Evolutionary conservation across 2,113 vertebrate species (phyloP), one percentile per base, ranked within the genome.

Genomic region (Syngnathus floridae): DNA sequence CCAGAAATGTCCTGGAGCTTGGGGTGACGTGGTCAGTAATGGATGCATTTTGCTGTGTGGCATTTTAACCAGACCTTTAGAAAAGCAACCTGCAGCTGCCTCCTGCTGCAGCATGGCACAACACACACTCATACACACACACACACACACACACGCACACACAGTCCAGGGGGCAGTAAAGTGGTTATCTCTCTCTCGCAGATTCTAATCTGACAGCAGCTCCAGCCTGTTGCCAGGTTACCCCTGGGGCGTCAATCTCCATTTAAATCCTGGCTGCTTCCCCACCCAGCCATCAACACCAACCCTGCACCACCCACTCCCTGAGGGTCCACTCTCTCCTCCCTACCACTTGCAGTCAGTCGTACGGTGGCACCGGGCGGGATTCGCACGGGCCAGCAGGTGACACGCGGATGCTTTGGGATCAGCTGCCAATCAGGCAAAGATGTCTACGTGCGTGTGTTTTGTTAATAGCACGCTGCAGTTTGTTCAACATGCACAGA

Each of bases 211-310:
- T 89, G 86, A 87, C 87, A 86, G 87, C 85, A 84, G 83, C 85
- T 87, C 83, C 84, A 85, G 86, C 85, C 82, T 89, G 89, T 90
- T 90, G 86, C 89, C 87, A 90, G 89, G 86, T 89, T 87, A 90
- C 88, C 86, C 81, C 83, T 62, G 70, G 80, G 85, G 87, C 81
- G 79, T 83, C 82, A 85, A 82, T 87, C 84, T 89, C 86, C 76
- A 86, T 90, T 86, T 86, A 86, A 86, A 87, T 87, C 78, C 86
- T 74, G 46, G 36, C 78, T 78, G 76, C 72, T 79, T 77, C 79
- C 76, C 81, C 80, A 21, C 76, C 80, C 82, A 73, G 81, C 78
- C 84, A 81, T 84, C 79, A 80, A 80, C 81, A 80, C 80, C 82
- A 74, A 61, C 73, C 70, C 61, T 49, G 59, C 67, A 67, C 78